Conservation (phyloP, 2,113 vertebrate genomes). For the Siniperca knerii region DNA sequence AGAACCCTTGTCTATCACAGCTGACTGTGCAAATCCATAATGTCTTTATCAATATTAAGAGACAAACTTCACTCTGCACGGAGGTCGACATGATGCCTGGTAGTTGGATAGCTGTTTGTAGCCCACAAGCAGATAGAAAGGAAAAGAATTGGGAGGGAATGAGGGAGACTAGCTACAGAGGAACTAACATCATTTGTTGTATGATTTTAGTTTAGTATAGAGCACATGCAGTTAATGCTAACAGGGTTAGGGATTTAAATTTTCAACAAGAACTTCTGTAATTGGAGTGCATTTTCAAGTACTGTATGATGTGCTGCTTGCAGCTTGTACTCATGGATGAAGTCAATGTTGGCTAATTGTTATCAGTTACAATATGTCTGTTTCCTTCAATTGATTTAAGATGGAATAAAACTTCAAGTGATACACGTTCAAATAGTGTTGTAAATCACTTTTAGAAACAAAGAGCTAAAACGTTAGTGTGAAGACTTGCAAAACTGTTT, state of each 20-base stretch:
- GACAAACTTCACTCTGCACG: background rate
- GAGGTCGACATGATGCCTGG: conserved; percentile 14
- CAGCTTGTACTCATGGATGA: background rate
- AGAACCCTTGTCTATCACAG: conserved; percentile 22
- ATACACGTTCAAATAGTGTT: background rate
- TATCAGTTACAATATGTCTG: background rate
- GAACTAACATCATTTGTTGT: background rate
- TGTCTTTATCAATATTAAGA: conserved; percentile 32
- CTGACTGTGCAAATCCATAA: conserved; percentile 46
- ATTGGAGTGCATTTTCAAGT: background rate
- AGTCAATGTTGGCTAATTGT: background rate
- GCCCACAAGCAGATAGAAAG: background rate
- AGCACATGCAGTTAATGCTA: background rate
- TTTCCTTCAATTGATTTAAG: background rate
- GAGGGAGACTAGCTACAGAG: background rate
- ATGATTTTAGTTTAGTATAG: background rate
- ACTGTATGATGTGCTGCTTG: background rate
- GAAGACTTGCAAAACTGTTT: background rate
- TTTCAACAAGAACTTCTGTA: background rate
- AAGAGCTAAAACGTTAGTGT: background rate
- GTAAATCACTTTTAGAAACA: background rate
- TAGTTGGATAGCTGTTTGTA: conserved; percentile 18
- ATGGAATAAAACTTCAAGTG: background rate
- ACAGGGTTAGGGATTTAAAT: background rate
- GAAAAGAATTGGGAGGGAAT: background rate